Conservation (phyloP, 1,140 invertebrate species). For the Nephila pilipes region DNA sequence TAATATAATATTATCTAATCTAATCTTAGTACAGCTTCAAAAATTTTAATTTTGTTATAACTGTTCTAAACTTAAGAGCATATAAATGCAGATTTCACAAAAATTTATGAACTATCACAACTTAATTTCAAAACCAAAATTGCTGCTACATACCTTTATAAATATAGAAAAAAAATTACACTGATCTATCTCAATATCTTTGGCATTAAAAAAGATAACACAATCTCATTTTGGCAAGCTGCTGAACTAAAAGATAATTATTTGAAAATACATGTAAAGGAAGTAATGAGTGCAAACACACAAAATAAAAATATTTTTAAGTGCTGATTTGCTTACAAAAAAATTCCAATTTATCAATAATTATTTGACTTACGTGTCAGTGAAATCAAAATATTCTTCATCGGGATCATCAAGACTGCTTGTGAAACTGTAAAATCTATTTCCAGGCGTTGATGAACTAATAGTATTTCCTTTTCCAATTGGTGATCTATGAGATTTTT, state of each 20-base stretch:
- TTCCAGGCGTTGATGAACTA: conserved; percentile 28
- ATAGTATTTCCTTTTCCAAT: conserved; percentile 45
- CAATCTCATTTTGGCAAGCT: not conserved
- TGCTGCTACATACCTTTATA: too few species aligned
- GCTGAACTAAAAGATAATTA: not conserved
- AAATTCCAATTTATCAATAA: not conserved
- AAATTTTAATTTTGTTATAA: too few species aligned
- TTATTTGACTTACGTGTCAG: conserved; percentile 72
- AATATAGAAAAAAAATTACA: too few species aligned
- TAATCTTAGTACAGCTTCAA: too few species aligned
- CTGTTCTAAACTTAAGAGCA: too few species aligned
- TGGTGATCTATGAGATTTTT: conserved; percentile 22
- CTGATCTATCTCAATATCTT: too few species aligned
- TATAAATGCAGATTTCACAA: too few species aligned
- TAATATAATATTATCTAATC: too few species aligned
- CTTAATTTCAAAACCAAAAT: too few species aligned
- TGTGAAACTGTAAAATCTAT: conserved; percentile 65
- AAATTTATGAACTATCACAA: too few species aligned
- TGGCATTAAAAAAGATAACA: not conserved
- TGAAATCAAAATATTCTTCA: conserved; percentile 78
- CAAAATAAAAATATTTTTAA: not conserved
- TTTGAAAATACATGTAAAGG: not conserved
- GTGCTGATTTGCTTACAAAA: not conserved
- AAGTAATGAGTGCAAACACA: not conserved
- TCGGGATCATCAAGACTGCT: conserved; percentile 76